A percentile compares a stretch with the other conserved stretches of the same genome.
phyloP scores from a whole-genome alignment of 2,113 vertebrate species.

The Lepus americanus region DNA sequence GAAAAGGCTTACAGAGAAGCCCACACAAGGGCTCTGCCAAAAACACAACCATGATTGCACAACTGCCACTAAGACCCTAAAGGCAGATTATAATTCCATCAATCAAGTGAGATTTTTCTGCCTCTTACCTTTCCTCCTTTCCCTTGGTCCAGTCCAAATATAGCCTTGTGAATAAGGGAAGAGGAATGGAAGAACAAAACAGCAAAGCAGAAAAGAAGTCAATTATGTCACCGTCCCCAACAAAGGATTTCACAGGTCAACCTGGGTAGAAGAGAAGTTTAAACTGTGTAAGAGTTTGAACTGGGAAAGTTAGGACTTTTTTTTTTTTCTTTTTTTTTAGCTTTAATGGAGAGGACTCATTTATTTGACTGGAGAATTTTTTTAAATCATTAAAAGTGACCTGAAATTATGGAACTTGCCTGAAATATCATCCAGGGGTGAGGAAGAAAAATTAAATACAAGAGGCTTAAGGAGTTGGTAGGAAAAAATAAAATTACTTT shows the following conservation, averaged over 20 bases:
- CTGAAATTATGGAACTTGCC: background rate
- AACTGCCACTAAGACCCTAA: background rate
- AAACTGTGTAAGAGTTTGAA: background rate
- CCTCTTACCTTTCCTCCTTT: background rate
- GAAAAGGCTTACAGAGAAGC: background rate
- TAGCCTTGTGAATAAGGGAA: background rate
- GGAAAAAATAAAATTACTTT: conserved; percentile 4
- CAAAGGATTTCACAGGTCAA: background rate
- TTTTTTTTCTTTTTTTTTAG: background rate
- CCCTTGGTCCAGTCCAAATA: conserved; percentile 6
- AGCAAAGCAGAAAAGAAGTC: background rate
- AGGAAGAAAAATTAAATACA: background rate
- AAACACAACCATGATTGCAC: background rate
- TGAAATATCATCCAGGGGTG: background rate
- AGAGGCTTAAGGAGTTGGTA: background rate
- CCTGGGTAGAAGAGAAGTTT: background rate
- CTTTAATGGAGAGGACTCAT: background rate
- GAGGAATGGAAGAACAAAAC: background rate
- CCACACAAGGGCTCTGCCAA: conserved; percentile 2
- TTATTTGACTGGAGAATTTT: background rate
- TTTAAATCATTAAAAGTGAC: background rate
- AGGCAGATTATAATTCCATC: conserved; percentile 4
- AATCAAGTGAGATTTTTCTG: background rate
- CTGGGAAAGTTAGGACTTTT: background rate
- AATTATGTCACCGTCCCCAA: background rate